phyloP scores from a whole-genome alignment of 2,113 vertebrate species.

The Plecturocebus donacophilus region DNA sequence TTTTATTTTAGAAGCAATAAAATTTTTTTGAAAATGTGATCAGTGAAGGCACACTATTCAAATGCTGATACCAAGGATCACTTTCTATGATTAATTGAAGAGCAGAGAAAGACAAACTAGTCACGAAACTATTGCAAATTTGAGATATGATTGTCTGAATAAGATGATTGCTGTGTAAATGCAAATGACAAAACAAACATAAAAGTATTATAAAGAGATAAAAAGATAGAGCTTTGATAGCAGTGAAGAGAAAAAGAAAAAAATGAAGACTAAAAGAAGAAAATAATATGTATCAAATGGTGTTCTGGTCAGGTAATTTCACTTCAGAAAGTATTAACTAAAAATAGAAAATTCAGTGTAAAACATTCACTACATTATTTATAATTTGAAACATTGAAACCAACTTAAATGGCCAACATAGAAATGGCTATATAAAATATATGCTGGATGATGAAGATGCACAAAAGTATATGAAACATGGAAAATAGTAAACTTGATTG shows the following conservation, averaged over 20 bases:
- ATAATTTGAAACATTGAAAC: neutral
- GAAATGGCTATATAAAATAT: neutral
- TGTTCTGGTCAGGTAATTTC: neutral
- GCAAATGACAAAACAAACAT: neutral
- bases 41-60: neutral
- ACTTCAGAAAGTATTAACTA: neutral
- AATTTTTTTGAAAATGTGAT: neutral
- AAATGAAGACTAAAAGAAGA: neutral
- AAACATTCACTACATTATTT: neutral
- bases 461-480: neutral
- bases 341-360: neutral
- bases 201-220: too few species aligned
- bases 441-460: neutral
- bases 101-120: neutral
- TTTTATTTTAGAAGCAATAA: neutral
- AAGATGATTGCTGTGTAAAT: neutral
- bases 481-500: neutral
- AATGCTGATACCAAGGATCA: neutral
- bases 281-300: neutral
- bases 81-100: neutral
- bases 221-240: neutral
- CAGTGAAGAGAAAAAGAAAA: neutral
- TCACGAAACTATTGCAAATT: neutral
- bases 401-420: neutral
- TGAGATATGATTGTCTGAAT: neutral